Evolutionary conservation across 2,888 invertebrate genomes (phyloP).

Genomic region (Oscheius sp.): DNA sequence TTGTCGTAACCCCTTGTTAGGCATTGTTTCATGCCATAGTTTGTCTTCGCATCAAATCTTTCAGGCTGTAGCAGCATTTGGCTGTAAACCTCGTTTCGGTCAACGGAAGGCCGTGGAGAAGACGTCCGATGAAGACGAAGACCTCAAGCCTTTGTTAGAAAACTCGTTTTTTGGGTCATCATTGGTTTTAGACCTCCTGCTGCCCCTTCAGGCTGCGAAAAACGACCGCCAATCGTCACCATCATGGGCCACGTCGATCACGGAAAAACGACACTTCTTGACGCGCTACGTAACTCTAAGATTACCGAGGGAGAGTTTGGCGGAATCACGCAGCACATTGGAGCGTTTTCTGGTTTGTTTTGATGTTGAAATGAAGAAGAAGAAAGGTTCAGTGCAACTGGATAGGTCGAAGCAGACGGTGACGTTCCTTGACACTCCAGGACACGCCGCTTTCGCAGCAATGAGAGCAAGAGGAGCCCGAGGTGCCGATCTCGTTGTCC

Average conservation of each 20-base stretch:
- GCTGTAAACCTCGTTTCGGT: conserved; percentile 53
- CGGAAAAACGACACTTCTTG: conserved; percentile 93
- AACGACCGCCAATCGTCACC: conserved; percentile 91
- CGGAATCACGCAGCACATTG: conserved; percentile 98
- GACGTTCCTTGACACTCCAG: conserved; percentile 97
- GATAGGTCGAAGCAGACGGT: conserved; percentile 74
- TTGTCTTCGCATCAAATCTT: conserved; percentile 1
- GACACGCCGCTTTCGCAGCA: conserved; percentile 94
- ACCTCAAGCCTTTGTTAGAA: conserved; percentile 49
- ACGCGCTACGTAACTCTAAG: conserved; percentile 79
- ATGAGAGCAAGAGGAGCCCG: conserved; percentile 94
- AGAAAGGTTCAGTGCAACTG: conserved; percentile 24
- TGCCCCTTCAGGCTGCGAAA: conserved; percentile 79
- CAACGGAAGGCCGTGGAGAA: conserved; percentile 41
- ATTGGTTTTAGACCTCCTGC: conserved; percentile 79
- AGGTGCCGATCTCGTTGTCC: conserved; percentile 86
- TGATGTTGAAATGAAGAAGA: background rate
- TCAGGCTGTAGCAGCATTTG: conserved; percentile 49
- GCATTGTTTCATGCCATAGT: too few relatives aligned
- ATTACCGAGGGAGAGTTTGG: conserved; percentile 94
- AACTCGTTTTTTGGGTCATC: background rate
- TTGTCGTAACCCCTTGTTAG: background rate
- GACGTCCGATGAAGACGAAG: conserved; percentile 44
- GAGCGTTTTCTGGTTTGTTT: conserved; percentile 84
- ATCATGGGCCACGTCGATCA: conserved; percentile 99